Base-by-base conservation (phyloP, 1,140 invertebrate species). In the Samia ricini region DNA sequence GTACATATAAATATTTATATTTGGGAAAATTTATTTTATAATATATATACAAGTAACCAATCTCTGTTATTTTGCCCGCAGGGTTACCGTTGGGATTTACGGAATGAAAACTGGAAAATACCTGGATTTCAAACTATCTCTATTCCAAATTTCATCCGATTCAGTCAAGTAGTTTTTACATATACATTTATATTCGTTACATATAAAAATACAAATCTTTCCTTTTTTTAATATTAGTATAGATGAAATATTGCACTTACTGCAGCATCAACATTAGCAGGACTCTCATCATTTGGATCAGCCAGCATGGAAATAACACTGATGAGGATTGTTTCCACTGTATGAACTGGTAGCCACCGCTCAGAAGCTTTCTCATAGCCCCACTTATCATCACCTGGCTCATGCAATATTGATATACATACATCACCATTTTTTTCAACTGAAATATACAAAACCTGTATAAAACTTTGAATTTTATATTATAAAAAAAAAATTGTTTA, bases 271-370 rank as follows among this genome's bases (percentile, higher is more conserved):
- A 99, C 98, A 94, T 99, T 99, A 77, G 99, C 99, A 78, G 99
- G 99, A 91, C 98, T 99, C 93, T 99, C 98, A 92, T 99, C 98
- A 92, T 99, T 99, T 60, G 99, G 99, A 93, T 99, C 99, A 76
- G 99, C 98, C 81, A 99, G 92, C 98, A 99, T 99, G 84, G 98
- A 99, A 91, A 99, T 99, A 80, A 99, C 98, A 91, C 97, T 98
- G 92, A 99, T 98, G 81, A 99, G 93, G 89, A 99, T 99, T 70
- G 98, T 99, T 93, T 99, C 99, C 77, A 99, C 99, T 76, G 99
- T 99, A 91, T 99, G 99, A 66, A 99, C 98, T 59, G 99, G 99
- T 88, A 99, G 91, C 99, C 99, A 99, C 91, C 99, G 93, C 90
- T 99, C 99, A 56, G 97, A 98, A 63, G 99, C 98, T 91, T 98